phyloP scores from a whole-genome alignment of 1,140 invertebrate genomes.

The Drosophila lacertosa region DNA sequence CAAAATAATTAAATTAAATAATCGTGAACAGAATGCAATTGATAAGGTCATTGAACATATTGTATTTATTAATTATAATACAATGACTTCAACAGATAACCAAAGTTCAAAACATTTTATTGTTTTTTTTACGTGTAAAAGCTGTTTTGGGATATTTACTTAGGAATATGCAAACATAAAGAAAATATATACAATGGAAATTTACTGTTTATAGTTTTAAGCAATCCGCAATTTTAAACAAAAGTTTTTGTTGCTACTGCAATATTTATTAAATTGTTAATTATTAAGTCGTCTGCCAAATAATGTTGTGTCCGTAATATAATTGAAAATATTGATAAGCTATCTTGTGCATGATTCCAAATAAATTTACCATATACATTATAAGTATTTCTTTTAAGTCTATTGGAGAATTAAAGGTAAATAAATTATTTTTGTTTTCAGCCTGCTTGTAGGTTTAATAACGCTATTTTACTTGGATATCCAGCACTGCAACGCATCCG shows the following conservation, averaged over 20 bases:
- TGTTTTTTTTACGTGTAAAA: not conserved
- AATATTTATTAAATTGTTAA: no score
- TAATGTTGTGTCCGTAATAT: no score
- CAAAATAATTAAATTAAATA: not conserved
- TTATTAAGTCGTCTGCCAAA: not conserved
- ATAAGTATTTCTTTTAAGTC: no score
- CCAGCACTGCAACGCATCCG: slow-evolving; percentile 1
- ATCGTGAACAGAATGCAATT: slow-evolving; percentile 32
- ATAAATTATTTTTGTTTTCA: slow-evolving; percentile 1
- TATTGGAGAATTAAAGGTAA: no score
- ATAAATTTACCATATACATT: no score
- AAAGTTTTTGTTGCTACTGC: no score
- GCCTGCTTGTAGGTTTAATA: slow-evolving; percentile 1
- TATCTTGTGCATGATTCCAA: no score
- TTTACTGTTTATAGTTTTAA: not conserved
- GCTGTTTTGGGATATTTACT: not conserved
- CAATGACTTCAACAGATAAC: slow-evolving; percentile 24
- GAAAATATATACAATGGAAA: not conserved
- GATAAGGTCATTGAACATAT: slow-evolving; percentile 36
- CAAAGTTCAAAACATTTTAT: slow-evolving; percentile 7
- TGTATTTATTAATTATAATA: slow-evolving; percentile 9
- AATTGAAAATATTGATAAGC: no score
- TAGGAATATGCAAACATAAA: not conserved
- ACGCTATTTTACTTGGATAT: slow-evolving; percentile 7
- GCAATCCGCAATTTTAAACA: no score